phyloP scores from a whole-genome alignment of 2,113 vertebrate species.

The Thamnophis sirtalis region DNA sequence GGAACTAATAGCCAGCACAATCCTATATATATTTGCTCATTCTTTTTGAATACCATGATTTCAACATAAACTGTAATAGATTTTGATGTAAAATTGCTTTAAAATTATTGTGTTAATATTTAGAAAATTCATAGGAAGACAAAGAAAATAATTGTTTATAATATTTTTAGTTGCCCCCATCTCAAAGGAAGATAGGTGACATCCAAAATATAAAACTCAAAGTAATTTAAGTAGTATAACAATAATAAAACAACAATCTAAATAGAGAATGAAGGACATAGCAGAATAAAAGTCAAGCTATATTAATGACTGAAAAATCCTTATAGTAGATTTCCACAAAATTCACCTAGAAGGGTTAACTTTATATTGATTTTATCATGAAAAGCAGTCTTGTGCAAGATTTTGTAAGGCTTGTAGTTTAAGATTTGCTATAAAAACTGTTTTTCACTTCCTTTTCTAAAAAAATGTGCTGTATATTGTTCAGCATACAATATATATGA shows the following conservation, averaged over 20 bases:
- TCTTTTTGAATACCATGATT: background rate
- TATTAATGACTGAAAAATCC: background rate
- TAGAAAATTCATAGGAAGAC: rapidly evolving
- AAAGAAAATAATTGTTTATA: background rate
- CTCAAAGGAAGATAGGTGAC: background rate
- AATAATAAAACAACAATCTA: background rate
- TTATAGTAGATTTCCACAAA: background rate
- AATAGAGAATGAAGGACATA: background rate
- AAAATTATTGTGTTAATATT: conserved; percentile 15
- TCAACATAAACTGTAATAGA: background rate
- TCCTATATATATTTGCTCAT: background rate
- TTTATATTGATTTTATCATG: background rate
- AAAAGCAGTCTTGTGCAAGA: background rate
- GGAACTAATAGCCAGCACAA: conserved; percentile 24
- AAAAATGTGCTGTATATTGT: background rate
- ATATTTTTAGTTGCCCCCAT: background rate
- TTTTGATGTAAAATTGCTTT: conserved; percentile 28
- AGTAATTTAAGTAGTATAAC: background rate
- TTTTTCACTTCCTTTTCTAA: background rate
- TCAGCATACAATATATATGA: no score
- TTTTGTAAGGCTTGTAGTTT: background rate
- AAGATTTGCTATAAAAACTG: background rate
- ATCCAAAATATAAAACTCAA: background rate
- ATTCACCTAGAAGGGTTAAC: background rate
- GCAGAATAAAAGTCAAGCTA: background rate